Conservation (phyloP, 2,797 vertebrate genomes). For the Premnoplex brunnescens region DNA sequence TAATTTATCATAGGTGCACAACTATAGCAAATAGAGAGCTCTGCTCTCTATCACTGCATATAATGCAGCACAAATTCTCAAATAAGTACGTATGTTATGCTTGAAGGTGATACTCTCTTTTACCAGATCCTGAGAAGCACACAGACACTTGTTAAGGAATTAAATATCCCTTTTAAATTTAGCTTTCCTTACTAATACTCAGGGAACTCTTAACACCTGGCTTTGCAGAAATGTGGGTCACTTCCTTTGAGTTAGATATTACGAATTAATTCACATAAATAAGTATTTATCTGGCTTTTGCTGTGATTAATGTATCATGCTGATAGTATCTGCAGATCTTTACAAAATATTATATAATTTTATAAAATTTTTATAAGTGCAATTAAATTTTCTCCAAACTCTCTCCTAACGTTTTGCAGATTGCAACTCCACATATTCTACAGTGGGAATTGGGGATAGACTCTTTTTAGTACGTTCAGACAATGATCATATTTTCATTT, state of each 20-base stretch:
- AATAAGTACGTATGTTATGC: neutral
- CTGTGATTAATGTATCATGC: neutral
- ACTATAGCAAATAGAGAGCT: slow-evolving; percentile 34
- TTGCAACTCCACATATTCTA: neutral
- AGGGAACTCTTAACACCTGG: neutral
- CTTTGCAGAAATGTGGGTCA: neutral
- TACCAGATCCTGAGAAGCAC: neutral
- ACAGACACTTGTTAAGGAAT: neutral
- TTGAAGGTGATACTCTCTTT: neutral
- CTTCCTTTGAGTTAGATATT: neutral
- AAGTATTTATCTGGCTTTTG: neutral
- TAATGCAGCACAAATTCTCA: neutral
- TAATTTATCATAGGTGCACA: slow-evolving; percentile 39
- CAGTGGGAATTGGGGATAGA: neutral
- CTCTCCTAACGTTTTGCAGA: neutral
- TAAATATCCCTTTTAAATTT: neutral
- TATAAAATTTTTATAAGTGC: neutral
- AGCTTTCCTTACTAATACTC: neutral
- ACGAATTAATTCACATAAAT: neutral
- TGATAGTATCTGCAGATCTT: fast-evolving
- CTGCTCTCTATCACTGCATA: slow-evolving; percentile 30
- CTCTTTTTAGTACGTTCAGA: neutral
- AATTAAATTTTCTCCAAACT: neutral
- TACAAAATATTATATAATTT: neutral
- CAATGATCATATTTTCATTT: neutral